phyloP scores from a whole-genome alignment of 2,797 vertebrate genomes.

The Coregonus suidteri region DNA sequence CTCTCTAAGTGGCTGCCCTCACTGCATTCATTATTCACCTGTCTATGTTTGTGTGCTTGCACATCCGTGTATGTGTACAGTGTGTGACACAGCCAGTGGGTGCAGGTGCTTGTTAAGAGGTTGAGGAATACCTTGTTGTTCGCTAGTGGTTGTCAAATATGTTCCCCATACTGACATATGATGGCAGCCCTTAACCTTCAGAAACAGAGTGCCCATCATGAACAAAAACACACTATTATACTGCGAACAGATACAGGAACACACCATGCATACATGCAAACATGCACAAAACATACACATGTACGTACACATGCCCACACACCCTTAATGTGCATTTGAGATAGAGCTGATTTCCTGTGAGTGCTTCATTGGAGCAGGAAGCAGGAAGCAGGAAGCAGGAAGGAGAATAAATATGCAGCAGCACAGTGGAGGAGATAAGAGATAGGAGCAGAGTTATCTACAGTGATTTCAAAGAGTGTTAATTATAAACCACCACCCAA shows the following conservation, averaged over 20 bases:
- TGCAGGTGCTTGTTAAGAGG: slow-evolving; percentile 1
- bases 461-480: slow-evolving; percentile 46
- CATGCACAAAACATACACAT: not conserved
- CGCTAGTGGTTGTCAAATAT: slow-evolving; percentile 6
- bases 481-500: slow-evolving; percentile 32
- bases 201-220: not conserved
- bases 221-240: not conserved
- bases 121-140: slow-evolving; percentile 2
- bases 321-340: not conserved
- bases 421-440: slow-evolving; percentile 11
- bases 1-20: not conserved
- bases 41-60: not conserved
- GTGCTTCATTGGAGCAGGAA: no score
- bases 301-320: not conserved
- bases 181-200: not conserved
- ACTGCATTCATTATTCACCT: slow-evolving; percentile 11
- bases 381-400: no score
- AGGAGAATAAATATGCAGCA: slow-evolving; percentile 1
- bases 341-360: not conserved
- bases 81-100: no score
- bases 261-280: not conserved
- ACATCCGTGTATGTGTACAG: not conserved
- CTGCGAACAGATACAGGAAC: not conserved
- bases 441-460: slow-evolving; percentile 32
- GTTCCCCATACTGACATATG: not conserved